Percentiles rank a stretch among this genome's conserved stretches.
phyloP scores from a whole-genome alignment of 1,140 invertebrate species.

The Drosophila ambigua region DNA sequence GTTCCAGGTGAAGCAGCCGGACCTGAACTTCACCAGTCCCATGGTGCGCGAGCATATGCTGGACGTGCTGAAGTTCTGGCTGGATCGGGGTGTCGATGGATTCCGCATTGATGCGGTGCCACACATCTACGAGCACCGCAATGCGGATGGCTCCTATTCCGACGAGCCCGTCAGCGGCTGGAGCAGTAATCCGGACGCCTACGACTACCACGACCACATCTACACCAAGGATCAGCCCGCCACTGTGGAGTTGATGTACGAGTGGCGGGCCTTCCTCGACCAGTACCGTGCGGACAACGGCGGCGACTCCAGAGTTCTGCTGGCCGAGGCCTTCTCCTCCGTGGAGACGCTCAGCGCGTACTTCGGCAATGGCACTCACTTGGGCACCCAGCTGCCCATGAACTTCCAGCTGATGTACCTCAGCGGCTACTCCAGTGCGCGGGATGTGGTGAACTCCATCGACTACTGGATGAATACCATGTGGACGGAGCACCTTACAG shows the following conservation, averaged over 20 bases:
- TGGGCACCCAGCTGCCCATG: conserved; percentile 86
- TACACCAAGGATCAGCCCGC: conserved; percentile 85
- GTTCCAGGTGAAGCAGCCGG: conserved; percentile 87
- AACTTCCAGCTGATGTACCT: conserved; percentile 85
- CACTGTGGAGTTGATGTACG: conserved; percentile 85
- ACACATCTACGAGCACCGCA: conserved; percentile 87
- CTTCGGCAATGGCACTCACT: conserved; percentile 84
- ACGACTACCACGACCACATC: conserved; percentile 85
- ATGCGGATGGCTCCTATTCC: conserved; percentile 84
- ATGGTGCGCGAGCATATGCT: conserved; percentile 87
- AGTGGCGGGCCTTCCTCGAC: conserved; percentile 86
- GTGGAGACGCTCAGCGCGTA: conserved; percentile 85
- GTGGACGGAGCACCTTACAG: conserved; percentile 82
- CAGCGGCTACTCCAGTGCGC: conserved; percentile 76
- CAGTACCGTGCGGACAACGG: conserved; percentile 78
- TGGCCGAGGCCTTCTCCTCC: conserved; percentile 88
- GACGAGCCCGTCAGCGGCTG: conserved; percentile 84
- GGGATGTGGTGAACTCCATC: conserved; percentile 82
- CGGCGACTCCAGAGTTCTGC: conserved; percentile 86
- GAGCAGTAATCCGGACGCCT: conserved; percentile 77
- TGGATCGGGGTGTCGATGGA: conserved; percentile 90
- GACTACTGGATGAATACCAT: conserved; percentile 84
- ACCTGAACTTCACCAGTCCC: conserved; percentile 88
- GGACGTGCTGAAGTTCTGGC: conserved; percentile 89
- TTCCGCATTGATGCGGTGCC: conserved; percentile 89